These are phyloP conservation scores for Manis javanica DNA, from an alignment of 2,797 vertebrate genomes.

Conservation along the genomic window DNA sequence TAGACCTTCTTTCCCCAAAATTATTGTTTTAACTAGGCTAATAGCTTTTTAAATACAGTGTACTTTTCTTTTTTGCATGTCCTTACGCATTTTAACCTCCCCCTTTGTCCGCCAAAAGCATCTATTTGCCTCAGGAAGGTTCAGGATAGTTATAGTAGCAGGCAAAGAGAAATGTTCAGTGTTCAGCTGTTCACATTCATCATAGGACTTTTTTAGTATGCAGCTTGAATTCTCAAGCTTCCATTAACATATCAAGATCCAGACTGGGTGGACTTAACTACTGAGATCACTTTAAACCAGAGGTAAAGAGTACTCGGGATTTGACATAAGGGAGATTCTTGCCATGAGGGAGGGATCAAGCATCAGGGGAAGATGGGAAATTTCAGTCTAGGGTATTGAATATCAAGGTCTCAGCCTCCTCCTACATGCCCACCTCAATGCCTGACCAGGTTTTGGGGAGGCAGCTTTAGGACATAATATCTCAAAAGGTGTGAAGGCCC, in stretches of 20 bases:
- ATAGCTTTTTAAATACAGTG: constrained; percentile 31
- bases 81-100: constrained; percentile 27
- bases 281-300: neutral
- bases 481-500: neutral
- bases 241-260: constrained; percentile 45
- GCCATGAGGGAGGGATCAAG: neutral
- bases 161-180: constrained; percentile 35
- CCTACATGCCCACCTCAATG: neutral
- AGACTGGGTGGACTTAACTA: neutral
- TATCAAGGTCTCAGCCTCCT: neutral
- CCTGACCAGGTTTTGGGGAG: neutral
- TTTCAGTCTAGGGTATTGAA: neutral
- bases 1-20: neutral
- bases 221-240: constrained; percentile 52
- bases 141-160: constrained; percentile 52
- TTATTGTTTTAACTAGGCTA: constrained; percentile 30
- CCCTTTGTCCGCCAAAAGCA: constrained; percentile 44
- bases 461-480: neutral
- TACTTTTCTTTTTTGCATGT: constrained; percentile 41
- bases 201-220: constrained; percentile 9
- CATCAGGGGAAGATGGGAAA: neutral
- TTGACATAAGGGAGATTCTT: neutral
- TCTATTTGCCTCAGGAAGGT: constrained; percentile 56
- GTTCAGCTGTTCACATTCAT: constrained; percentile 38
- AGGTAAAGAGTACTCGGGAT: neutral